phyloP scores from a whole-genome alignment of 2,888 invertebrate species.

The Theretra japonica region DNA sequence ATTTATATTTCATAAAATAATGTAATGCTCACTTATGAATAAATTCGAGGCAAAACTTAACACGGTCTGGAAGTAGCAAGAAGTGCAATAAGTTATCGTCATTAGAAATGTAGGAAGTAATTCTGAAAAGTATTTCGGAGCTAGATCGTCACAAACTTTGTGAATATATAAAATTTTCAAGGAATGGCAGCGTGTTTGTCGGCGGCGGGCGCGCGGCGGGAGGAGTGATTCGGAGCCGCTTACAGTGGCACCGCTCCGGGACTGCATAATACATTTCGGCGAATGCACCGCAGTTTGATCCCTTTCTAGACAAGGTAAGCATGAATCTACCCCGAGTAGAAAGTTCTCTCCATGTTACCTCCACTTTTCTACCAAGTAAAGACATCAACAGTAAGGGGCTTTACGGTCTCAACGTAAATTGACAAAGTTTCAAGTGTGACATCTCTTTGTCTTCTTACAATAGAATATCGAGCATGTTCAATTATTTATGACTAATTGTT shows the following conservation, averaged over 20 bases:
- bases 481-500: constrained; percentile 79
- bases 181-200: constrained; percentile 68
- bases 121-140: constrained; percentile 21
- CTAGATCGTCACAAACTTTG: constrained; percentile 58
- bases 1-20: background rate
- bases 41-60: background rate
- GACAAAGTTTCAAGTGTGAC: constrained; percentile 78
- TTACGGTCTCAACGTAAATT: constrained; percentile 76
- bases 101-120: constrained; percentile 26
- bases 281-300: constrained; percentile 84
- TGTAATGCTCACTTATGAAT: no score
- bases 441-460: constrained; percentile 76
- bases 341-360: constrained; percentile 78
- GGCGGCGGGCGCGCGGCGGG: constrained; percentile 40
- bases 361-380: constrained; percentile 74
- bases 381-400: constrained; percentile 75
- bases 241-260: constrained; percentile 69
- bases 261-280: constrained; percentile 83
- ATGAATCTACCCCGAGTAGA: constrained; percentile 69
- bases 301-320: constrained; percentile 83
- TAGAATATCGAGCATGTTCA: constrained; percentile 74
- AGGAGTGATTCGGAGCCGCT: constrained; percentile 79
- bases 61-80: constrained; percentile 33
- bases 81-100: constrained; percentile 13
- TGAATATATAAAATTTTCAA: constrained; percentile 71